These are phyloP conservation scores for Euphydryas editha DNA, from an alignment of 2,888 invertebrate genomes.

Conservation along the genomic window DNA sequence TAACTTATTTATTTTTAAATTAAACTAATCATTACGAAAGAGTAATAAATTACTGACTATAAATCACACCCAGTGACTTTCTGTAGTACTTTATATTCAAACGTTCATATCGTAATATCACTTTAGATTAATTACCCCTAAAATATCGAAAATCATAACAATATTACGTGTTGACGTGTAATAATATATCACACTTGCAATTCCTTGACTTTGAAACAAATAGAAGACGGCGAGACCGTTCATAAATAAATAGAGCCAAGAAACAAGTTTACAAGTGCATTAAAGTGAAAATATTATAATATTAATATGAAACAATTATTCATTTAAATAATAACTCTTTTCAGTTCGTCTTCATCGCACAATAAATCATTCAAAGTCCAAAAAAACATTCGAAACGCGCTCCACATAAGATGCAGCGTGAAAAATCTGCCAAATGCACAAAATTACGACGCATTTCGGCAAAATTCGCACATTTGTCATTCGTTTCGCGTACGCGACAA, in stretches of 20 bases:
- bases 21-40: background rate
- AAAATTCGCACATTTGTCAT: slow-evolving; percentile 78
- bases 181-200: slow-evolving; percentile 11
- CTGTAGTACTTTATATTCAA: slow-evolving; percentile 5
- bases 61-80: background rate
- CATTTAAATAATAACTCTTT: slow-evolving; percentile 27
- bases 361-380: slow-evolving; percentile 23
- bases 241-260: slow-evolving; percentile 16
- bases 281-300: slow-evolving; percentile 8
- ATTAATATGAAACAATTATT: slow-evolving; percentile 25
- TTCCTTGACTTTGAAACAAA: slow-evolving; percentile 13
- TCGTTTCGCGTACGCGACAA: slow-evolving; percentile 61
- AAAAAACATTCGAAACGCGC: slow-evolving; percentile 27
- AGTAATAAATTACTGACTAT: background rate
- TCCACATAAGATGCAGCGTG: slow-evolving; percentile 47
- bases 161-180: slow-evolving; percentile 3
- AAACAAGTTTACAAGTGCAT: slow-evolving; percentile 13
- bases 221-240: slow-evolving; percentile 8
- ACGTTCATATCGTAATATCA: background rate
- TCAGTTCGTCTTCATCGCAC: slow-evolving; percentile 20
- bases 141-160: slow-evolving; percentile 14
- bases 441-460: slow-evolving; percentile 49
- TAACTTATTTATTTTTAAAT: background rate
- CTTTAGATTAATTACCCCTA: slow-evolving; percentile 7
- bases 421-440: slow-evolving; percentile 43